A percentile compares a stretch with the other conserved stretches of the same genome.
These are phyloP conservation scores for Eucidaris tribuloides DNA, from an alignment of 35 echinoderm and acorn worm species.

Conservation along the genomic window DNA sequence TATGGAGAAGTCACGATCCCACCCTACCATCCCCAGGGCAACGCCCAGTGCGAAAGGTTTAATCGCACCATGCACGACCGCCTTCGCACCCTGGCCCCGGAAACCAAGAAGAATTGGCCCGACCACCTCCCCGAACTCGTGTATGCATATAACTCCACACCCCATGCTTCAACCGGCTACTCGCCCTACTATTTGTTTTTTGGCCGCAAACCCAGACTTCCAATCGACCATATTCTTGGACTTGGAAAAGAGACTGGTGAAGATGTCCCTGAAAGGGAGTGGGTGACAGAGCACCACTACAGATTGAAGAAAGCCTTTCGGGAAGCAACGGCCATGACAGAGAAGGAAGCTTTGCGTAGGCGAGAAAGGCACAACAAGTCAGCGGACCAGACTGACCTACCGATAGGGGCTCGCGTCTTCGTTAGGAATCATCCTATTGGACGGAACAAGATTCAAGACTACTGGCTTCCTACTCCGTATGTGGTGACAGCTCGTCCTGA, in stretches of 20 bases:
- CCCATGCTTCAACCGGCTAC: slow-evolving; percentile 55
- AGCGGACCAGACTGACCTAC: slow-evolving; percentile 15
- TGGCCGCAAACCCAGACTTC: slow-evolving; percentile 53
- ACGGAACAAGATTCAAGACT: slow-evolving; percentile 59
- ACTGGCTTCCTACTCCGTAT: slow-evolving; percentile 22
- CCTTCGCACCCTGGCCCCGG: slow-evolving; percentile 2
- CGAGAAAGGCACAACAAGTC: neutral
- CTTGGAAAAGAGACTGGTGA: neutral
- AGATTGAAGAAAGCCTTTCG: slow-evolving; percentile 31
- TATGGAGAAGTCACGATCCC: slow-evolving; percentile 34
- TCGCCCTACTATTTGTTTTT: slow-evolving; percentile 69
- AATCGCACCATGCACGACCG: slow-evolving; percentile 63
- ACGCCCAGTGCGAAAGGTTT: slow-evolving; percentile 55
- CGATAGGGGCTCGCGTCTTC: slow-evolving; percentile 50
- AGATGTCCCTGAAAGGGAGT: neutral
- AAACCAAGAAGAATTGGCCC: slow-evolving; percentile 56
- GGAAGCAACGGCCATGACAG: slow-evolving; percentile 24
- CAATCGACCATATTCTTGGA: slow-evolving; percentile 61
- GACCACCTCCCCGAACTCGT: slow-evolving; percentile 62
- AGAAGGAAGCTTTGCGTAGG: slow-evolving; percentile 37
- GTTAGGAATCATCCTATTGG: slow-evolving; percentile 8
- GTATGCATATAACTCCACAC: slow-evolving; percentile 61
- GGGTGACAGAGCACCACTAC: slow-evolving; percentile 33
- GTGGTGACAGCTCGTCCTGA: slow-evolving; percentile 13
- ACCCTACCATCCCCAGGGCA: slow-evolving; percentile 65